A percentile compares a stretch with the other conserved stretches of the same genome.
These are phyloP conservation scores for Oscheius sp. DNA, from an alignment of 2,888 invertebrate species.

Conservation along the genomic window DNA sequence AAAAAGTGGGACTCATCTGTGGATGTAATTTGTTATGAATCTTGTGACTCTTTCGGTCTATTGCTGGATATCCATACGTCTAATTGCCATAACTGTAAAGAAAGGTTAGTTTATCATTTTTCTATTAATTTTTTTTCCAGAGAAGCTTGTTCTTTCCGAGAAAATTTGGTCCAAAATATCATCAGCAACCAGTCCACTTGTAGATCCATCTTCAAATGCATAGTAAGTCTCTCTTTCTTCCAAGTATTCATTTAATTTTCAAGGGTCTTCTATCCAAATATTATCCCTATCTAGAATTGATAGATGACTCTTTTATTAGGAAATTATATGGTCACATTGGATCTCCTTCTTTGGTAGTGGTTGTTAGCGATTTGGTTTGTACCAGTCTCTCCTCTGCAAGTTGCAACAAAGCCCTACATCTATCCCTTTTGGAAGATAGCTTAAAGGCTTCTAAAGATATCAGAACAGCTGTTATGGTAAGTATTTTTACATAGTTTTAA, in stretches of 20 bases:
- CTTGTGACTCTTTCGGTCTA: conserved; percentile 42
- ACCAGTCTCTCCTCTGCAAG: conserved; percentile 20
- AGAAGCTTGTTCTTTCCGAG: conserved; percentile 39
- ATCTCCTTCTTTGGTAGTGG: conserved; percentile 34
- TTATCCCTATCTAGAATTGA: neutral
- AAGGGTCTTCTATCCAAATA: neutral
- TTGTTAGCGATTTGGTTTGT: conserved; percentile 37
- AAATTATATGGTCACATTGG: conserved; percentile 28
- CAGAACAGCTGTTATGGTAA: conserved; percentile 24
- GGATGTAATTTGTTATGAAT: conserved; percentile 51
- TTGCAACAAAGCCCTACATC: conserved; percentile 9
- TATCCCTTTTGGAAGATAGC: neutral
- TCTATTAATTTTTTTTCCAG: conserved; percentile 25
- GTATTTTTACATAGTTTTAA: neutral
- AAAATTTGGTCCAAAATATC: conserved; percentile 36
- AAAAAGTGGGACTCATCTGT: conserved; percentile 48
- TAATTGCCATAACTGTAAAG: conserved; percentile 33
- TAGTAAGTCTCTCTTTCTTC: conserved; percentile 29
- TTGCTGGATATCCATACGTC: conserved; percentile 41
- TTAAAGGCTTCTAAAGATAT: neutral
- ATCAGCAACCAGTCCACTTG: conserved; percentile 35
- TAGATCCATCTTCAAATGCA: conserved; percentile 44
- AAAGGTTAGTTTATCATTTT: conserved; percentile 16
- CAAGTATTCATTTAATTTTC: neutral
- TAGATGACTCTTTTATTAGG: conserved; percentile 31